Percentiles rank a stretch among this genome's conserved stretches.
Conservation (phyloP, 2,797 vertebrate genomes). For the Limosa lapponica region DNA sequence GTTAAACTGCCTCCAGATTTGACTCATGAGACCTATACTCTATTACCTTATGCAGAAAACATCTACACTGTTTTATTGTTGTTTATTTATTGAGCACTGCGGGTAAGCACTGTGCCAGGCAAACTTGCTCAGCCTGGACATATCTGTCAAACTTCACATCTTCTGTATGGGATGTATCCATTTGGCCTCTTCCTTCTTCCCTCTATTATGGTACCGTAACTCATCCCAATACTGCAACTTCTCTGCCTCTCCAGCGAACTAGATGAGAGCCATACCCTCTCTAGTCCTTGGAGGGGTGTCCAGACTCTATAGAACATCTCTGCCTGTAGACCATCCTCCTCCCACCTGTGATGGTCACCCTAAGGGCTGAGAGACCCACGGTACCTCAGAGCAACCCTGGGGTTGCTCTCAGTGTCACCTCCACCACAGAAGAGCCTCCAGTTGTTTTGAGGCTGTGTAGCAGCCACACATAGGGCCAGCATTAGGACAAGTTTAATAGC, state of each 20-base stretch:
- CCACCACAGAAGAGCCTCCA: accelerated
- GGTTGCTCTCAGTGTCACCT: accelerated
- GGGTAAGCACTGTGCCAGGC: accelerated
- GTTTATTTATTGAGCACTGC: conserved; percentile 25
- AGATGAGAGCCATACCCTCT: background rate
- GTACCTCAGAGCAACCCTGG: background rate
- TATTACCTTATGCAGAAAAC: conserved; percentile 51
- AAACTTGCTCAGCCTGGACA: background rate
- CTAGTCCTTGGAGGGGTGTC: background rate
- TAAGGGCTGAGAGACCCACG: background rate
- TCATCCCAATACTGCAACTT: background rate
- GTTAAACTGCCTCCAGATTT: conserved; percentile 48
- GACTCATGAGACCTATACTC: conserved; percentile 31
- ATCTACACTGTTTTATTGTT: conserved; percentile 36
- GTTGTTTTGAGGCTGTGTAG: background rate
- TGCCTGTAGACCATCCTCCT: background rate
- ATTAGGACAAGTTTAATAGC: background rate
- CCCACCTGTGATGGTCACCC: accelerated
- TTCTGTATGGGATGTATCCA: background rate
- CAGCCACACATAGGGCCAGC: background rate
- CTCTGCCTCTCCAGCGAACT: background rate
- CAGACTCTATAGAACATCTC: background rate
- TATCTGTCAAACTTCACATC: background rate
- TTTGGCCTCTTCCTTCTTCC: background rate
- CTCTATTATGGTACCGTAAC: accelerated